These are phyloP conservation scores for Subanguina moxae DNA, from an alignment of 1,140 invertebrate species.

Conservation along the genomic window DNA sequence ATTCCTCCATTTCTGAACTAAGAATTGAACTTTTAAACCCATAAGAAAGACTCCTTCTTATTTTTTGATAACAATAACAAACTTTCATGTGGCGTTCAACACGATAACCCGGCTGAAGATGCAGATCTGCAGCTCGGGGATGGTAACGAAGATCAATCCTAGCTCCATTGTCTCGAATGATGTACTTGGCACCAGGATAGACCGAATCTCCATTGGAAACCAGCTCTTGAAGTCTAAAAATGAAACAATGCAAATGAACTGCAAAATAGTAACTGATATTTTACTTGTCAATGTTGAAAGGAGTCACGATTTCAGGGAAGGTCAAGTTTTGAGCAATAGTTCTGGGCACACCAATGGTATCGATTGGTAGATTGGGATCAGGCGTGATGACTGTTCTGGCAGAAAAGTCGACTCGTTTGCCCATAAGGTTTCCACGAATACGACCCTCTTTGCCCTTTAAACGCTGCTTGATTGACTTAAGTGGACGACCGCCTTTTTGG, in stretches of 20 bases:
- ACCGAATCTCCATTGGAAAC: constrained; percentile 91
- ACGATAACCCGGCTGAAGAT: constrained; percentile 95
- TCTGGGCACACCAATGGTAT: constrained; percentile 95
- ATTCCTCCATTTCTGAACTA: too few species aligned
- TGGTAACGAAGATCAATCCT: constrained; percentile 96
- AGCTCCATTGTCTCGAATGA: constrained; percentile 95
- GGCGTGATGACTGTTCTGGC: constrained; percentile 98
- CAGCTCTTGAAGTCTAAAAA: constrained; percentile 82
- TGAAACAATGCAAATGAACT: constrained; percentile 7
- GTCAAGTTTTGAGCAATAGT: constrained; percentile 98
- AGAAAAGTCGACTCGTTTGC: constrained; percentile 98
- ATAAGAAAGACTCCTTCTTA: too few species aligned
- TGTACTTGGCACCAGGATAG: constrained; percentile 98
- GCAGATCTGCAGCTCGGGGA: constrained; percentile 94
- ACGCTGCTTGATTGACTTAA: constrained; percentile 87
- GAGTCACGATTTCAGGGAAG: constrained; percentile 97
- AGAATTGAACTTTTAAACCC: too few species aligned
- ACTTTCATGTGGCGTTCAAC: constrained; percentile 84
- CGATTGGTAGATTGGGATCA: constrained; percentile 94
- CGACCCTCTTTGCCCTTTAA: constrained; percentile 86
- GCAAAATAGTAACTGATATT: constrained; percentile 6
- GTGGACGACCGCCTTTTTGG: constrained; percentile 95
- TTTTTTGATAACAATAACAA: too few species aligned
- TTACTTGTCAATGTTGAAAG: constrained; percentile 91
- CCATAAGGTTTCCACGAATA: constrained; percentile 98